Percentiles rank a stretch among this genome's conserved stretches.
Evolutionary conservation across 2,888 invertebrate genomes (phyloP).

Genomic region (Hirtodrosophila duncani): DNA sequence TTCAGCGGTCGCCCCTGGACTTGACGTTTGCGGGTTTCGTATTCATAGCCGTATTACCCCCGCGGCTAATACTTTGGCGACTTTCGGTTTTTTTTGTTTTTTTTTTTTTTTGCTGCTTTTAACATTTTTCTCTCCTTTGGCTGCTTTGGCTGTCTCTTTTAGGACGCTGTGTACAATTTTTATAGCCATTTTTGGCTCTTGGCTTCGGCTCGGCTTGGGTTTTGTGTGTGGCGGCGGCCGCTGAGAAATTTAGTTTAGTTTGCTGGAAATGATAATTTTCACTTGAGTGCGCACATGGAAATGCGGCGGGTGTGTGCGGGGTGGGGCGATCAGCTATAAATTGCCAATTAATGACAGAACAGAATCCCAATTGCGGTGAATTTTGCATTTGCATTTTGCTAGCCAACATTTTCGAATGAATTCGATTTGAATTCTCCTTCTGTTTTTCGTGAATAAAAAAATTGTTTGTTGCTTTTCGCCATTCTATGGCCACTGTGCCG

Average conservation of each 20-base stretch:
- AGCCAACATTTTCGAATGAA: constrained; percentile 19
- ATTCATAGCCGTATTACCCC: too few species aligned
- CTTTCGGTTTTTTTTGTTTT: constrained; percentile 23
- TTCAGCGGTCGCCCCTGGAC: constrained; percentile 51
- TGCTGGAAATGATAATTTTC: constrained; percentile 71
- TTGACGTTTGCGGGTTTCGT: too few species aligned
- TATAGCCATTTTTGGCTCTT: constrained; percentile 48
- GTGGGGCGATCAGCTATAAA: constrained; percentile 50
- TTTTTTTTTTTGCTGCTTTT: too few species aligned
- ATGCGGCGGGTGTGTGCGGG: constrained; percentile 6
- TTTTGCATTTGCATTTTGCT: constrained; percentile 62
- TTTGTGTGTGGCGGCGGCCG: constrained; percentile 13
- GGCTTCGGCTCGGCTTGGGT: constrained; percentile 45
- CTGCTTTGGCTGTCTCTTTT: constrained; percentile 38
- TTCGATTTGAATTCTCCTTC: constrained; percentile 28
- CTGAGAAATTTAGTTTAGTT: constrained; percentile 47
- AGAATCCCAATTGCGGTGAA: constrained; percentile 36
- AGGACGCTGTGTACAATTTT: constrained; percentile 58
- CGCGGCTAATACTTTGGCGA: constrained; percentile 57
- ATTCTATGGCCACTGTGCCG: constrained; percentile 24
- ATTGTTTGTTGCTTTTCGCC: constrained; percentile 19
- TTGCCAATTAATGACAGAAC: constrained; percentile 64
- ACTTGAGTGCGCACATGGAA: constrained; percentile 66
- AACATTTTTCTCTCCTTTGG: constrained; percentile 2
- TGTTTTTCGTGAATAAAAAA: constrained; percentile 21